Conservation (phyloP, 1,140 invertebrate genomes). For the Babylonia areolata region DNA sequence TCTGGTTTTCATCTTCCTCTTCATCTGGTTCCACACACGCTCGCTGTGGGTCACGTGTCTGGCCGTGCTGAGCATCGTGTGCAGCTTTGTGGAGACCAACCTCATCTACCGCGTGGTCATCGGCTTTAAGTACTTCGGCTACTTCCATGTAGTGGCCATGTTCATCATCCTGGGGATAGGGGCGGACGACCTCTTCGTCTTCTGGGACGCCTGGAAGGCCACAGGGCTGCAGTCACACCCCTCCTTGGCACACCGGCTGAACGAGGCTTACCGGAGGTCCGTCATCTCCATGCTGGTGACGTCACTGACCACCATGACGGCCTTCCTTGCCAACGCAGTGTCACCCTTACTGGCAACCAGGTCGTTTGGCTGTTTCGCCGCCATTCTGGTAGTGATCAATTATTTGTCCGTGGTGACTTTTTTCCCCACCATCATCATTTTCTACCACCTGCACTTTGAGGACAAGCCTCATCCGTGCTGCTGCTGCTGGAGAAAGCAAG, state of each 20-base stretch:
- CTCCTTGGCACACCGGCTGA: conserved; percentile 59
- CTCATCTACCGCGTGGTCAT: conserved; percentile 58
- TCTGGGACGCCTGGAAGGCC: conserved; percentile 60
- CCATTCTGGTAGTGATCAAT: conserved; percentile 63
- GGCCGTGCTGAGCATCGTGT: conserved; percentile 54
- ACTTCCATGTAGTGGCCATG: conserved; percentile 62
- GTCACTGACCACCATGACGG: conserved; percentile 64
- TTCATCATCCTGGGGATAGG: conserved; percentile 66
- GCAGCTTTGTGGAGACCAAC: conserved; percentile 56
- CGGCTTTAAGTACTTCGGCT: conserved; percentile 63
- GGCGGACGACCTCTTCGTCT: conserved; percentile 64
- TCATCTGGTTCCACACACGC: conserved; percentile 58
- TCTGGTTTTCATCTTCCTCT: conserved; percentile 59
- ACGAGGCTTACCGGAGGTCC: conserved; percentile 56
- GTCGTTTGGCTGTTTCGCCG: conserved; percentile 66
- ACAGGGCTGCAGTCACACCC: conserved; percentile 51
- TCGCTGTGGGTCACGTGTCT: conserved; percentile 54
- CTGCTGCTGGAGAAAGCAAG: conserved; percentile 36
- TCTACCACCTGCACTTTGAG: conserved; percentile 52
- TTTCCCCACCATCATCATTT: conserved; percentile 65
- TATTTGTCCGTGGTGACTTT: conserved; percentile 65
- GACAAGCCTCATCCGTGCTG: conserved; percentile 46
- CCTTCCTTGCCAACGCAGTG: conserved; percentile 59
- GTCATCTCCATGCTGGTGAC: conserved; percentile 61
- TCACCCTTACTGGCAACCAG: conserved; percentile 60